Percentiles rank a stretch among this genome's conserved stretches.
These are phyloP conservation scores for Callipepla californica DNA, from an alignment of 2,113 vertebrate genomes.

Conservation along the genomic window DNA sequence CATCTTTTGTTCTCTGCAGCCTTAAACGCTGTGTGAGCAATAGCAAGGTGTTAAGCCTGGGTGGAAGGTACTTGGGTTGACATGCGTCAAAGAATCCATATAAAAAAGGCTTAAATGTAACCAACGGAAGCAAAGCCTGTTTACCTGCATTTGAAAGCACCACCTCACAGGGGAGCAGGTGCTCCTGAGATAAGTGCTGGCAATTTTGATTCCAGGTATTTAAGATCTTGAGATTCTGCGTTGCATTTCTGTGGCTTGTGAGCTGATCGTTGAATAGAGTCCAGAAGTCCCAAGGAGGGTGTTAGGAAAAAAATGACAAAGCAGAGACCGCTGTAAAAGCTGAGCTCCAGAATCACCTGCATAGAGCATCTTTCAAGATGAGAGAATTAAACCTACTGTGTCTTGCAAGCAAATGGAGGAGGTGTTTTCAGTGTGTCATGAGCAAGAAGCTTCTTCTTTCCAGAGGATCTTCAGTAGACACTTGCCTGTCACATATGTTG, in stretches of 20 bases:
- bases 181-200: background rate
- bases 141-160: slow-evolving; percentile 41
- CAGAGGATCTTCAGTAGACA: background rate
- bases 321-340: background rate
- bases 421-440: background rate
- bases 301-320: background rate
- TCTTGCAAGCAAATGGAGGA: background rate
- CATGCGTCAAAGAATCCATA: slow-evolving; percentile 13
- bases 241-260: background rate
- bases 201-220: background rate
- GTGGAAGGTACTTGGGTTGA: slow-evolving; percentile 22
- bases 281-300: slow-evolving; percentile 2
- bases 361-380: background rate
- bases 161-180: background rate
- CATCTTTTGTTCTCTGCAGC: slow-evolving; percentile 5
- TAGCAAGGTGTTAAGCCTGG: background rate
- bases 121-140: slow-evolving; percentile 46
- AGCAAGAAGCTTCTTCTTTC: background rate
- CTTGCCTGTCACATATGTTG: background rate
- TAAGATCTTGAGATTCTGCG: background rate
- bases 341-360: background rate
- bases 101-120: slow-evolving; percentile 49
- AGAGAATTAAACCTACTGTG: background rate
- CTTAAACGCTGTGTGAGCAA: background rate
- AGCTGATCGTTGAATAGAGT: background rate